Evolutionary conservation across 2,888 invertebrate genomes (phyloP), one percentile per base, ranked within the genome.

Genomic region (Oscheius sp.): DNA sequence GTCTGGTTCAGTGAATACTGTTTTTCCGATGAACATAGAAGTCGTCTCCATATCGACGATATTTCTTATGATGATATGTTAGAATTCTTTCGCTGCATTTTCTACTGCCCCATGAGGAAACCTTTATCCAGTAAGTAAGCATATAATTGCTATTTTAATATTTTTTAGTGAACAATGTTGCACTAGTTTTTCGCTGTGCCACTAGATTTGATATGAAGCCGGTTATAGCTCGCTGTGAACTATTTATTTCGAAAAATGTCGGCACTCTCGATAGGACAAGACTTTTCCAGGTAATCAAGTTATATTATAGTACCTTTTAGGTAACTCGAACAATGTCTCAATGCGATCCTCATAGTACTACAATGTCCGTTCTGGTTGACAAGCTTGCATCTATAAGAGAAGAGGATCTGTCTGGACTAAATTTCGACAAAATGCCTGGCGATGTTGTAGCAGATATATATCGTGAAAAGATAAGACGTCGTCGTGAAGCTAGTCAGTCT

Each of bases 81-180:
- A 50, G 82, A 82, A 57, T 79, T 82, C 45, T 70, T 82, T 20
- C 71, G 82, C 50, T 80, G 80, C 69, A 76, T 82, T 55, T 79
- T 76, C 46, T 82, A 77, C 70, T 82, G 82, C 39, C 82, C 82
- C 12, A 76, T 73, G 74, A 64, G 82, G 31, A 82, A 82, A 67
- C 79, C 78, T 17, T 70, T 82, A 10, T 71, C 77, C 64, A 73
- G 82, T 82, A 45, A 17, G 52, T 53, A n/a, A n/a, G n/a, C n/a
- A n/a, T 27, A 15, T 33, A 2, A 17, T 33, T 37, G 10, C 23
- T 27, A 15, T 61, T 42, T 27, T 37, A 25, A 12, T 25, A 45
- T 27, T 34, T 70, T 76, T 52, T 67, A 75, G 81, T 78, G 23
- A 68, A 68, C 33, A 81, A 81, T 65, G 79, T 81, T n/a, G 65